phyloP scores from a whole-genome alignment of 2,797 vertebrate species.

The Enteromius mattozi region DNA sequence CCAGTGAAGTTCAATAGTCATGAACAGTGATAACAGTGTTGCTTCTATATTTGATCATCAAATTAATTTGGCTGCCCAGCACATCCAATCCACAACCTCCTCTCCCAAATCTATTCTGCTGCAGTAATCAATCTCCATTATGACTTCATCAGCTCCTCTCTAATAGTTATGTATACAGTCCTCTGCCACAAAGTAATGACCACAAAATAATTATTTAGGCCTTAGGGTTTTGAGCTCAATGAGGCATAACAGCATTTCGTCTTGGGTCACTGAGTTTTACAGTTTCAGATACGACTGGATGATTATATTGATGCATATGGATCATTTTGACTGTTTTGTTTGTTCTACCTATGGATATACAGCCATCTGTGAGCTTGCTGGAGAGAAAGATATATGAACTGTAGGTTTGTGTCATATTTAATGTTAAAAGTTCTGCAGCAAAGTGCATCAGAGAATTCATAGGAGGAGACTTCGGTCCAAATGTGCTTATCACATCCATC shows the following conservation, averaged over 20 bases:
- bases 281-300: neutral
- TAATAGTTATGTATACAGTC: slow-evolving; percentile 43
- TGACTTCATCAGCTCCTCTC: slow-evolving; percentile 44
- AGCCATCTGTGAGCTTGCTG: neutral
- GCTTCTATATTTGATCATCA: neutral
- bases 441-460: neutral
- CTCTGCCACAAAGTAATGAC: slow-evolving; percentile 25
- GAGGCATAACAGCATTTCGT: neutral
- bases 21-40: neutral
- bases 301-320: slow-evolving; percentile 2
- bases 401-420: neutral
- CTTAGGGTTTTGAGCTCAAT: slow-evolving; percentile 18
- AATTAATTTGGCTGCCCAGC: slow-evolving; percentile 20
- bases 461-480: slow-evolving; percentile 1
- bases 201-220: slow-evolving; percentile 14
- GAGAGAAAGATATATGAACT: neutral
- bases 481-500: slow-evolving; percentile 43
- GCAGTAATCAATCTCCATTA: slow-evolving; percentile 56
- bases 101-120: slow-evolving; percentile 32
- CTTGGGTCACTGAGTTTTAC: slow-evolving; percentile 27
- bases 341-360: neutral
- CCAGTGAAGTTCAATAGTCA: neutral
- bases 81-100: slow-evolving; percentile 11
- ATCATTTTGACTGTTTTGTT: slow-evolving; percentile 25
- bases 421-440: neutral